These are phyloP conservation scores for Pherbina coryleti DNA, from an alignment of 2,888 invertebrate genomes.

Conservation along the genomic window DNA sequence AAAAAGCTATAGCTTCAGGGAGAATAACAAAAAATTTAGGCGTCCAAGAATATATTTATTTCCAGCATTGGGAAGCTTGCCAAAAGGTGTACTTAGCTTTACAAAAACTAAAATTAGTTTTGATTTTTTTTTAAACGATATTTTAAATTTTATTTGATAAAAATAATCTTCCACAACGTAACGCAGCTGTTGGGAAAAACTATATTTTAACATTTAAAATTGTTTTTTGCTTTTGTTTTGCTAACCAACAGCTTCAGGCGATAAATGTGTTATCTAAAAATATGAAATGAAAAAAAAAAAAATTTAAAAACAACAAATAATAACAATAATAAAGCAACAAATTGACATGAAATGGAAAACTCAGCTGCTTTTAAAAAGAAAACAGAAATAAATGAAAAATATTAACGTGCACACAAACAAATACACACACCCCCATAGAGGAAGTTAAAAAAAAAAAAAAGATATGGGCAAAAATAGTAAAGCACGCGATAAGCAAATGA, in stretches of 20 bases:
- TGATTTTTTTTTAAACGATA: too few species aligned
- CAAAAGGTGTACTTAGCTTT: too few species aligned
- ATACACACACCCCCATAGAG: neutral
- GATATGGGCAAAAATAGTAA: neutral
- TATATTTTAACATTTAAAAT: too few species aligned
- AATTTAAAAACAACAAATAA: neutral
- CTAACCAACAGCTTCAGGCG: neutral
- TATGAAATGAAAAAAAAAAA: neutral
- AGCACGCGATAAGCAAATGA: slow-evolving; percentile 14
- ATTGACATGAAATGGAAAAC: neutral
- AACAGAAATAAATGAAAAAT: neutral
- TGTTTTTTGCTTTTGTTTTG: too few species aligned
- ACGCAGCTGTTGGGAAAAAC: too few species aligned
- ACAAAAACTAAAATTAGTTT: too few species aligned
- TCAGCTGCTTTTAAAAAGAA: neutral
- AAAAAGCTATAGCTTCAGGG: too few species aligned
- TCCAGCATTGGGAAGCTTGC: too few species aligned
- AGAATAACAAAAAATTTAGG: too few species aligned
- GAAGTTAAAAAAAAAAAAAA: neutral
- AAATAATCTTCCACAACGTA: too few species aligned
- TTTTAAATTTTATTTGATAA: too few species aligned
- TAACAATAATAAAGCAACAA: neutral
- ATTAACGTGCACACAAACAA: neutral
- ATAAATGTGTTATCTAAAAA: neutral
- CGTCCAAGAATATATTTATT: too few species aligned